Conservation (phyloP, 2,113 vertebrate genomes). For the Prolemur simus region DNA sequence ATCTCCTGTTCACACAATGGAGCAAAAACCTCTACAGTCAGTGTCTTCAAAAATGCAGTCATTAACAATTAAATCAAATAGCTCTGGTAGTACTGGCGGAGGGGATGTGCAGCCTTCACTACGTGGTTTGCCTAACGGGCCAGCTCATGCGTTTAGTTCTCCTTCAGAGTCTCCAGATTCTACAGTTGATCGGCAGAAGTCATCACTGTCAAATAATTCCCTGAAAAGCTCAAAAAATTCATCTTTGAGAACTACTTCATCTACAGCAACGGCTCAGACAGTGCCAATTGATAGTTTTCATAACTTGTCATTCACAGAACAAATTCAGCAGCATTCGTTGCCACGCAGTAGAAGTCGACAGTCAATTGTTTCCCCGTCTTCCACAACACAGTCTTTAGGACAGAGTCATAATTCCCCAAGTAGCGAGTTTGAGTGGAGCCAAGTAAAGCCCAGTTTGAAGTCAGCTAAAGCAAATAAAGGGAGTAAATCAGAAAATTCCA, state of each 20-base stretch:
- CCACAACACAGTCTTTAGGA: conserved; percentile 92
- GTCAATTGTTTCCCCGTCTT: conserved; percentile 95
- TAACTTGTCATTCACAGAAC: conserved; percentile 94
- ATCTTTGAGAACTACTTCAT: conserved; percentile 95
- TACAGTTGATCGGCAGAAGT: conserved; percentile 96
- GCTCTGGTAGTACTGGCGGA: conserved; percentile 95
- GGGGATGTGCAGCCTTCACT: conserved; percentile 91
- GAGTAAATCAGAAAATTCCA: conserved; percentile 87
- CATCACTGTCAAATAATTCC: conserved; percentile 96
- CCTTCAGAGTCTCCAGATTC: conserved; percentile 98
- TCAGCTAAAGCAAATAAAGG: conserved; percentile 91
- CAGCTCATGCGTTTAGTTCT: conserved; percentile 95
- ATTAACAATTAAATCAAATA: conserved; percentile 95
- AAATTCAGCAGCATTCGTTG: conserved; percentile 97
- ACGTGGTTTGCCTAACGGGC: conserved; percentile 91
- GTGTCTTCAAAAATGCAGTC: conserved; percentile 93
- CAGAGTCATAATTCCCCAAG: conserved; percentile 93
- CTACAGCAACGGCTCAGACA: conserved; percentile 96
- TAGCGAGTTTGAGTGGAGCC: conserved; percentile 96
- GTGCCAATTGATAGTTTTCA: conserved; percentile 98
- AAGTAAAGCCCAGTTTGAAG: conserved; percentile 92
- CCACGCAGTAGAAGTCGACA: conserved; percentile 97
- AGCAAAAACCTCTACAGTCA: conserved; percentile 90
- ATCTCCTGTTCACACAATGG: conserved; percentile 97
- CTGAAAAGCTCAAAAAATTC: conserved; percentile 98